phyloP scores from a whole-genome alignment of 2,797 vertebrate genomes.

The Typhlichthys subterraneus region DNA sequence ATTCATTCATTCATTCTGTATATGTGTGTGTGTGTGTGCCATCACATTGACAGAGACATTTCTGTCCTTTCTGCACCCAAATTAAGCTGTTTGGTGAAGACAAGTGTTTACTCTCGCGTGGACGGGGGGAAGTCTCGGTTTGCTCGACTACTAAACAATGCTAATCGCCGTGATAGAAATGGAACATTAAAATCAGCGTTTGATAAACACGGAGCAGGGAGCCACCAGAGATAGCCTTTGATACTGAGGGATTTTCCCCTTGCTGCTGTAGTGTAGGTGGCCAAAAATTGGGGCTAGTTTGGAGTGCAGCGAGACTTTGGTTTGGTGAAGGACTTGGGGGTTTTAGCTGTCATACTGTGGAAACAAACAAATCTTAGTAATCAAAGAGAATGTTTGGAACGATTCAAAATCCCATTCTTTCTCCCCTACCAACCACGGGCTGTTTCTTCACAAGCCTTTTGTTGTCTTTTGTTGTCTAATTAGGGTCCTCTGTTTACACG shows the following conservation, averaged over 20 bases:
- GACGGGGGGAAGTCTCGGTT: constrained; percentile 64
- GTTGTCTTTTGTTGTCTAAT: constrained; percentile 48
- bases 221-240: constrained; percentile 68
- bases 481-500: constrained; percentile 44
- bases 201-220: constrained; percentile 65
- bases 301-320: constrained; percentile 57
- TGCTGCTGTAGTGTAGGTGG: constrained; percentile 60
- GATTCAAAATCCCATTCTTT: constrained; percentile 55
- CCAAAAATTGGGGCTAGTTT: constrained; percentile 59
- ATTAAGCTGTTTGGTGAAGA: constrained; percentile 56
- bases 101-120: constrained; percentile 69
- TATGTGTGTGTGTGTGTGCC: constrained; percentile 17
- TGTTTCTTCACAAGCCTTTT: constrained; percentile 48
- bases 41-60: constrained; percentile 50
- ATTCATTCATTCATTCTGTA: no score
- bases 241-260: constrained; percentile 61
- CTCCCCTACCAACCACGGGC: constrained; percentile 42
- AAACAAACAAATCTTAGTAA: constrained; percentile 75
- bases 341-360: constrained; percentile 70
- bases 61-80: constrained; percentile 60
- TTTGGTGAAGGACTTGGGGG: constrained; percentile 64
- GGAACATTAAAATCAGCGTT: constrained; percentile 71
- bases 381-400: constrained; percentile 70
- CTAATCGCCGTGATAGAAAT: constrained; percentile 74
- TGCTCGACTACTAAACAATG: constrained; percentile 72